A percentile compares a stretch with the other conserved stretches of the same genome.
Conservation (phyloP, 1,140 invertebrate species). For the Homarus americanus region DNA sequence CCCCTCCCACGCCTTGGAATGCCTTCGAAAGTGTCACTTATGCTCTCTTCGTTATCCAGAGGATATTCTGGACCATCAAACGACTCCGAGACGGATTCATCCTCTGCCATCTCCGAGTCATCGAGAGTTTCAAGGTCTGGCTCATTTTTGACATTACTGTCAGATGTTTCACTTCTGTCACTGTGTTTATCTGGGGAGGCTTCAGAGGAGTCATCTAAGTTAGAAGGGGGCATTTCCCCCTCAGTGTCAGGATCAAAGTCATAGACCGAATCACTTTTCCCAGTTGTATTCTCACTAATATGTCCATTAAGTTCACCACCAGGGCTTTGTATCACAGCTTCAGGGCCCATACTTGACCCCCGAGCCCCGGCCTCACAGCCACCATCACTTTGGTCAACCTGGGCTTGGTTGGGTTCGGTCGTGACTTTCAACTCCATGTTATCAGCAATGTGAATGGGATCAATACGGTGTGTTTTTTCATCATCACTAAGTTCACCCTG, state of each 20-base stretch:
- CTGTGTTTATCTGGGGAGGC: constrained; percentile 25
- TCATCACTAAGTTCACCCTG: constrained; percentile 43
- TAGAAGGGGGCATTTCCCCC: constrained; percentile 11
- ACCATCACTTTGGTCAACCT: constrained; percentile 5
- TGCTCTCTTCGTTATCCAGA: background rate
- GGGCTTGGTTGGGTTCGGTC: constrained; percentile 6
- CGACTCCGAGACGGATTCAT: constrained; percentile 39
- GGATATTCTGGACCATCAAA: constrained; percentile 28
- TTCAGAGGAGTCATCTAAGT: constrained; percentile 20
- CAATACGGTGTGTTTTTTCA: constrained; percentile 61
- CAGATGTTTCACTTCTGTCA: constrained; percentile 37
- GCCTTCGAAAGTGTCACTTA: constrained; percentile 32
- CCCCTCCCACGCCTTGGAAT: constrained; percentile 69
- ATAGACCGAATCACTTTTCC: constrained; percentile 68
- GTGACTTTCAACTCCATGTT: constrained; percentile 51
- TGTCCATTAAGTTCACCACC: constrained; percentile 41
- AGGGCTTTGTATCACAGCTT: constrained; percentile 35
- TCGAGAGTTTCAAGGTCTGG: constrained; percentile 58
- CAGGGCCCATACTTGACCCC: constrained; percentile 24
- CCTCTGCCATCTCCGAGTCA: constrained; percentile 57
- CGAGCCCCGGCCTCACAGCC: background rate
- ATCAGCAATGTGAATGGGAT: constrained; percentile 26
- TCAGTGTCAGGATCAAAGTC: constrained; percentile 70
- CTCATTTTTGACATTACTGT: constrained; percentile 57
- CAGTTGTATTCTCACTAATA: background rate